Base-by-base conservation (phyloP, 2,888 invertebrate species). In the Phytoseiulus persimilis region DNA sequence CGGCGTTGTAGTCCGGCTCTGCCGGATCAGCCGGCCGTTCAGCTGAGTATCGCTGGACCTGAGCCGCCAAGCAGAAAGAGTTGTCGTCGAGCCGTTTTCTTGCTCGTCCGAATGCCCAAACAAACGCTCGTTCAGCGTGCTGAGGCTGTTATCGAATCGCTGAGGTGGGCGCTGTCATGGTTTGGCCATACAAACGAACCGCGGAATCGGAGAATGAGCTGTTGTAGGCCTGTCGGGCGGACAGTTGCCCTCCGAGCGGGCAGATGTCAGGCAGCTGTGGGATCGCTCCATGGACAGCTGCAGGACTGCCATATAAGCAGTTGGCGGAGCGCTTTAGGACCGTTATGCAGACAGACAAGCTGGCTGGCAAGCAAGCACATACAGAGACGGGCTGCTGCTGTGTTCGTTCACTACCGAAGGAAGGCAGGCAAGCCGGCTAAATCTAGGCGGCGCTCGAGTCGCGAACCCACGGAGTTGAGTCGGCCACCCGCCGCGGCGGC, bases 381-480 rank as follows among this genome's bases (percentile, higher is more conserved):
- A 65, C 18, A 65, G 14, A 65, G 14, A 65, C 23, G 18, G 65
- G 65, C 65, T 65, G 18, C 46, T 46, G 14, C 39, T 65, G 18
- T 28, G 65, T 65, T 65, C 65, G 65, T 65, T 65, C 65, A 65
- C 9, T 46, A n/a, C 39, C 39, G 39, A 39, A 39, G 39, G 39
- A 39, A 65, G 18, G 65, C 65, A 65, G 18, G 65, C 65, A 65
- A 65, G 65, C 65, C 65, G 65, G 65, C 65, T 65, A 65, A 65
- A 65, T 65, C 65, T 65, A 65, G 65, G 65, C 65, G 65, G 65
- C 65, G 65, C 65, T 65, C 5, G 65, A 65, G 65, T 65, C 65
- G 65, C 65, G 65, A 65, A 65, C 65, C 65, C 65, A 65, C 65
- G 65, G 65, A 65, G 65, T 65, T 65, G 65, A 65, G 65, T 65